A percentile compares a stretch with the other conserved stretches of the same genome.
These are phyloP conservation scores for Crossocerus cetratus DNA, from an alignment of 2,888 invertebrate genomes.

Conservation along the genomic window DNA sequence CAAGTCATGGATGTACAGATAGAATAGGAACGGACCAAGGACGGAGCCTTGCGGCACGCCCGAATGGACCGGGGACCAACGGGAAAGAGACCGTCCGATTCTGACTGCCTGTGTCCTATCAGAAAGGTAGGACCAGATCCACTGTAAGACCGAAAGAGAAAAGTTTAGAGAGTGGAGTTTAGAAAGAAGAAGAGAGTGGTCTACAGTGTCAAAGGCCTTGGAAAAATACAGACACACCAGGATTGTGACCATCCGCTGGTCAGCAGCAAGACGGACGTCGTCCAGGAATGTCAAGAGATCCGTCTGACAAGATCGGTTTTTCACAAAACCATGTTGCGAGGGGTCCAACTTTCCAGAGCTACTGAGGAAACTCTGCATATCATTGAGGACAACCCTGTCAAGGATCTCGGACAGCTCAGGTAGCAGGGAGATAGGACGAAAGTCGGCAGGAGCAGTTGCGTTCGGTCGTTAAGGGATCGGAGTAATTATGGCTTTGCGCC, in stretches of 20 bases:
- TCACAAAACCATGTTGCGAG: constrained; percentile 60
- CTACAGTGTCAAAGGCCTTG: constrained; percentile 58
- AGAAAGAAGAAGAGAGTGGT: no score
- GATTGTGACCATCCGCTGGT: constrained; percentile 47
- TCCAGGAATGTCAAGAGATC: constrained; percentile 57
- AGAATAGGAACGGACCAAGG: no score
- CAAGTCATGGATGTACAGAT: no score
- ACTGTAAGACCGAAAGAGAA: no score
- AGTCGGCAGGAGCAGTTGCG: constrained; percentile 40
- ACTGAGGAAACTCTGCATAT: constrained; percentile 51
- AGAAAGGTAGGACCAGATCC: no score
- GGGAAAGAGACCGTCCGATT: no score
- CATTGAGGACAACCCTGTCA: constrained; percentile 43
- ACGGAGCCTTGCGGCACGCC: no score
- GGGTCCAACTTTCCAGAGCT: constrained; percentile 49
- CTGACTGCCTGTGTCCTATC: no score
- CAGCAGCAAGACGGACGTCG: constrained; percentile 51
- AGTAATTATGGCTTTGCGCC: constrained; percentile 55
- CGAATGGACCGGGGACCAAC: no score
- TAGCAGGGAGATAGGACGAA: no score
- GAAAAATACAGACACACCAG: constrained; percentile 59
- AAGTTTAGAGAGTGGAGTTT: no score
- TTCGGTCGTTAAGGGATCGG: constrained; percentile 53
- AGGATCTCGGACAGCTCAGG: constrained; percentile 49
- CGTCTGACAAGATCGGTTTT: constrained; percentile 54